These are phyloP conservation scores for Salvelinus fontinalis DNA, from an alignment of 2,113 vertebrate species.

Conservation along the genomic window DNA sequence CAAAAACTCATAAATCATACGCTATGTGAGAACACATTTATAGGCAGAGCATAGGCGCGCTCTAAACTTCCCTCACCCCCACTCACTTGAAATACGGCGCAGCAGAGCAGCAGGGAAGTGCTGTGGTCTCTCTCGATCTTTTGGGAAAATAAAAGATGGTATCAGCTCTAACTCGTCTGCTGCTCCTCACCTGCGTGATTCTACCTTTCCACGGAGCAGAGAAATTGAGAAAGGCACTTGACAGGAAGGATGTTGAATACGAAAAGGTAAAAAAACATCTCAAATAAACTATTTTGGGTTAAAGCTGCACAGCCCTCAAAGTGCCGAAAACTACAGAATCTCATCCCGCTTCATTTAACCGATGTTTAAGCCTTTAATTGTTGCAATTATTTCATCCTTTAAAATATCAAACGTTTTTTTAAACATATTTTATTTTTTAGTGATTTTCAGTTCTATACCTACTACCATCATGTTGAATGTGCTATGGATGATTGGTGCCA, in stretches of 20 bases:
- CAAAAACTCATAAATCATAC: not conserved
- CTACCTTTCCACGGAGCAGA: slow-evolving; percentile 66
- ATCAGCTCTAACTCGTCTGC: slow-evolving; percentile 49
- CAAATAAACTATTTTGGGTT: not conserved
- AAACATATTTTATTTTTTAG: too few species aligned
- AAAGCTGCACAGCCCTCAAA: too few species aligned
- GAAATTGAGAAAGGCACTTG: slow-evolving; percentile 72
- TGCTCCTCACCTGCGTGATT: slow-evolving; percentile 64
- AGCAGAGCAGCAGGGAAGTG: too few species aligned
- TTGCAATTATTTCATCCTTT: too few species aligned
- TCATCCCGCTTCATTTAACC: too few species aligned
- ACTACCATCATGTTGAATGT: too few species aligned
- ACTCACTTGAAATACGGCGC: not conserved
- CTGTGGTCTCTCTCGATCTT: too few species aligned
- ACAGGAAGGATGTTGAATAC: slow-evolving; percentile 72
- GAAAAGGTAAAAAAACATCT: slow-evolving; percentile 62
- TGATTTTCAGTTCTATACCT: too few species aligned
- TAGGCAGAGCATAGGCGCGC: not conserved
- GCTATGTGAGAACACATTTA: not conserved
- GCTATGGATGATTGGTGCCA: too few species aligned
- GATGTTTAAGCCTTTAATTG: too few species aligned
- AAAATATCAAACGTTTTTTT: too few species aligned
- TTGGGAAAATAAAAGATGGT: slow-evolving; percentile 49
- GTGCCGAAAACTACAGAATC: too few species aligned
- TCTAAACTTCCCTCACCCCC: not conserved